Conservation (phyloP, 2,113 vertebrate species). For the Accipiter virgatus region DNA sequence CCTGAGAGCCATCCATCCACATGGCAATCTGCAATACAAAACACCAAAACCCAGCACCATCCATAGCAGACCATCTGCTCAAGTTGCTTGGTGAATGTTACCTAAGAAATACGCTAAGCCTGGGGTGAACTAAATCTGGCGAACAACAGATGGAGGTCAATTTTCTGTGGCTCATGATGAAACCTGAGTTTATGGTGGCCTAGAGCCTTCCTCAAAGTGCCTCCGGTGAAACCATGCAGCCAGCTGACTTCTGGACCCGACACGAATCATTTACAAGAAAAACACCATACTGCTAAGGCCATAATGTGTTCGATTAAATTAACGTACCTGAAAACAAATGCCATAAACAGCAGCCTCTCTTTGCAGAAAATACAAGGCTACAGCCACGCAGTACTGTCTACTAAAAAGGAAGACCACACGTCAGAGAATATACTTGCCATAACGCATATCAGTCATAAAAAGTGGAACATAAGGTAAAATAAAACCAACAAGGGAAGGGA, state of each 20-base stretch:
- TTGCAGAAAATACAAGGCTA: background rate
- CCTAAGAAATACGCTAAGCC: background rate
- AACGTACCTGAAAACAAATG: conserved; percentile 35
- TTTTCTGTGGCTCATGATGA: background rate
- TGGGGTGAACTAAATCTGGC: conserved; percentile 6
- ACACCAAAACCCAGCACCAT: background rate
- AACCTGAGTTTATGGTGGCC: background rate
- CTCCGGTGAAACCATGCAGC: conserved; percentile 40
- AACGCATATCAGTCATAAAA: background rate
- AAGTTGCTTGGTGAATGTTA: background rate
- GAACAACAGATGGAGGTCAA: conserved; percentile 47
- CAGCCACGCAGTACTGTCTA: background rate
- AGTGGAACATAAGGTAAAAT: background rate
- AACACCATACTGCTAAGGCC: conserved; percentile 2
- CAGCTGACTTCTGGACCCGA: background rate
- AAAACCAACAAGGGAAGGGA: background rate
- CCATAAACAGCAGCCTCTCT: background rate
- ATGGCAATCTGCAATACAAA: background rate
- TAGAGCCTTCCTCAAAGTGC: conserved; percentile 32
- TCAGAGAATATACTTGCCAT: background rate
- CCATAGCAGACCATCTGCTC: conserved; percentile 47
- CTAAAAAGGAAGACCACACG: background rate
- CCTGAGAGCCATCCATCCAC: background rate
- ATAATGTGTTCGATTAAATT: conserved; percentile 38
- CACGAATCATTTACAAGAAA: conserved; percentile 52